A percentile compares a stretch with the other conserved stretches of the same genome.
These are phyloP conservation scores for Lasioglossum pauxillum DNA, from an alignment of 2,888 invertebrate species.

Conservation along the genomic window DNA sequence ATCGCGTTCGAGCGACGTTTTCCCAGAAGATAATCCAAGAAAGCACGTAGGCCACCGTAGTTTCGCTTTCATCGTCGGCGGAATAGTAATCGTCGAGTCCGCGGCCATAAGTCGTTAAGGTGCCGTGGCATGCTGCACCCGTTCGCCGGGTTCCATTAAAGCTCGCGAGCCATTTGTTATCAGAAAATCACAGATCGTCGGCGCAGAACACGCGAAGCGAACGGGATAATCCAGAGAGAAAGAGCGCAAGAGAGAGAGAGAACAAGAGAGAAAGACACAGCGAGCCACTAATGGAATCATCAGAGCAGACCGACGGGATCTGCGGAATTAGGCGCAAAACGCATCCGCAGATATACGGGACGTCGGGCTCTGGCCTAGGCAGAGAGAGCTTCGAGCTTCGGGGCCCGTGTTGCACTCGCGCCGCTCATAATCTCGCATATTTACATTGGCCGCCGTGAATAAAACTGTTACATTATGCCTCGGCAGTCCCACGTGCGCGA, in stretches of 20 bases:
- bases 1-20: background rate
- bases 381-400: constrained; percentile 20
- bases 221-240: constrained; percentile 8
- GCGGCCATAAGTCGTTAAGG: constrained; percentile 12
- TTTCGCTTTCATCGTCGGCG: constrained; percentile 37
- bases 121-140: constrained; percentile 23
- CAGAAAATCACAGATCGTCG: constrained; percentile 33
- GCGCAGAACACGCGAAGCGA: constrained; percentile 19
- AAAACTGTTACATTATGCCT: constrained; percentile 83
- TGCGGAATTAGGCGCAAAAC: constrained; percentile 64
- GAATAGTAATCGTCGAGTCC: constrained; percentile 15
- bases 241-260: background rate
- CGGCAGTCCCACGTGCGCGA: constrained; percentile 65
- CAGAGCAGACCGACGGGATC: constrained; percentile 38
- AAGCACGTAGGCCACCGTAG: background rate
- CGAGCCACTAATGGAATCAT: constrained; percentile 55
- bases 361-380: constrained; percentile 26
- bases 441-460: constrained; percentile 80
- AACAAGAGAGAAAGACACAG: background rate
- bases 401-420: constrained; percentile 38
- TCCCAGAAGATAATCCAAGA: background rate
- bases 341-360: constrained; percentile 35
- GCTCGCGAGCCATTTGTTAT: constrained; percentile 43
- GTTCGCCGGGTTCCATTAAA: constrained; percentile 39
- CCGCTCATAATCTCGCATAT: constrained; percentile 82